Evolutionary conservation across 2,113 vertebrate species (phyloP), one percentile per base, ranked within the genome.

Genomic region (Muscicapa adusta): DNA sequence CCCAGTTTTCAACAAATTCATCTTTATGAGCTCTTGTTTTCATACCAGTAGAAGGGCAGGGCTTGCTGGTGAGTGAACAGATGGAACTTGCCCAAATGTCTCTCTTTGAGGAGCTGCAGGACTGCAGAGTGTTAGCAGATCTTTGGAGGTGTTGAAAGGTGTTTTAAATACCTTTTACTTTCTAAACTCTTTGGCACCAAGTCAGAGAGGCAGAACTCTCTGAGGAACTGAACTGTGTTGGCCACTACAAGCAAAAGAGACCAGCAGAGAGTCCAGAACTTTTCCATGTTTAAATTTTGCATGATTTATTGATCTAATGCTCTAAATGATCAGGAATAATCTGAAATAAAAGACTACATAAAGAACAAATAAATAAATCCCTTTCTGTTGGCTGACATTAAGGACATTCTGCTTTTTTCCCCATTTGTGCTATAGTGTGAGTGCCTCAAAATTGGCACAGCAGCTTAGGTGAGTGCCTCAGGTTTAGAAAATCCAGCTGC

Each of bases 311-410:
- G 4, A 38, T 62, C 26, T 47, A 40, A 9, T 5, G 0, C 18
- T 66, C 3, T 36, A 38, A 88, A 63, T 65, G 14, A 48, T 33
- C 23, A n/a, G 29, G 66, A 82, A 54, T 47, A 18, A 60, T 77
- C 58, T 29, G 72, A 42, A 38, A 36, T 23, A 11, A 42, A 66
- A 29, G 2, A 8, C 5, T 17, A 50, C 20, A 16, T 31, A 12
- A 34, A 23, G 10, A 14, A n/a, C 14, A 10, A 38, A 24, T 19
- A 0, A 51, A 43, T 17, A 1, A 58, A 4, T 17, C 24, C 8
- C n/a, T 89, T 85, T 57, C 7, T 67, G 1, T 12, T 75, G 66
- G 16, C 17, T 76, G 10, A 16, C 50, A 29, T 22, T 42, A 45
- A 54, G 60, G 26, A 31, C 9, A 8, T 48, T 61, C 29, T 72